These are phyloP conservation scores for Dermolepida albohirtum DNA, from an alignment of 2,888 invertebrate genomes.

Conservation along the genomic window DNA sequence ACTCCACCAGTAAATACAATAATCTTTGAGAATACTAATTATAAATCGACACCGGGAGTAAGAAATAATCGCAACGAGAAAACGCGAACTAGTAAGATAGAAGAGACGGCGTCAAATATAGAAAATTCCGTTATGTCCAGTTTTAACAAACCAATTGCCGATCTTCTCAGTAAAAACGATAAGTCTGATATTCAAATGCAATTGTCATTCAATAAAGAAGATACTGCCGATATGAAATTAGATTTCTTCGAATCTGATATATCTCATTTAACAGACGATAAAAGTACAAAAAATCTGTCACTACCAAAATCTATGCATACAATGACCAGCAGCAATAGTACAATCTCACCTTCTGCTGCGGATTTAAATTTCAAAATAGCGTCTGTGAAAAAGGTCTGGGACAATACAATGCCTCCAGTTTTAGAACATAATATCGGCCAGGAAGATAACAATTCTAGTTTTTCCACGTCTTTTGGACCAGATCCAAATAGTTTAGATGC, in stretches of 20 bases:
- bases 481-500: constrained; percentile 65
- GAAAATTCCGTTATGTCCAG: constrained; percentile 62
- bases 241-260: constrained; percentile 92
- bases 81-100: constrained; percentile 69
- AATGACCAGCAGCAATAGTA: constrained; percentile 72
- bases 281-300: constrained; percentile 67
- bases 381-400: constrained; percentile 92
- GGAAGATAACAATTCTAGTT: constrained; percentile 62
- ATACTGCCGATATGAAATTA: constrained; percentile 88
- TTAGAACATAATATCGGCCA: constrained; percentile 70
- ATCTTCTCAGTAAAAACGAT: constrained; percentile 66
- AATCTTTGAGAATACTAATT: constrained; percentile 93
- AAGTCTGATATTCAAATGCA: constrained; percentile 69
- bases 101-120: constrained; percentile 64
- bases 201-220: constrained; percentile 80
- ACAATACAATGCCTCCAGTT: constrained; percentile 73
- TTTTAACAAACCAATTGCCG: constrained; percentile 66
- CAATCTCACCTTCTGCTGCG: constrained; percentile 84
- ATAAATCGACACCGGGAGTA: constrained; percentile 79
- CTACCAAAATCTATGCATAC: constrained; percentile 73
- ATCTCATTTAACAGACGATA: constrained; percentile 80
- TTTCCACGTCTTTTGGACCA: constrained; percentile 64
- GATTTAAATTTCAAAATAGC: constrained; percentile 95
- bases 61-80: constrained; percentile 69
- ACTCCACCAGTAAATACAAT: constrained; percentile 88